phyloP scores from a whole-genome alignment of 2,888 invertebrate species.

The Mesorhabditis spiculigera region DNA sequence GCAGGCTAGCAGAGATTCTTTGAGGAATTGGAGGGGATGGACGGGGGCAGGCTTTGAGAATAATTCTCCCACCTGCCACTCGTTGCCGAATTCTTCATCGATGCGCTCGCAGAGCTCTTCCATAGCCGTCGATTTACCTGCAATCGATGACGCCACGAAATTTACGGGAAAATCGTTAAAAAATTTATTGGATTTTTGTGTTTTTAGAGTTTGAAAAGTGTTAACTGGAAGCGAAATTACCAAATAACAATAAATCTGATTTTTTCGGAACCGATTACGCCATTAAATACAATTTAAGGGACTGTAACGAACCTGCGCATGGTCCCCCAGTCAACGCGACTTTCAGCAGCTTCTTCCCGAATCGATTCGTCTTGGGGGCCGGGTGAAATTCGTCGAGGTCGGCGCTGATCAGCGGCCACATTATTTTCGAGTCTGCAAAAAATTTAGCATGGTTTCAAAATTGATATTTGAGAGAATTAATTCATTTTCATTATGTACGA shows the following conservation, averaged over 20 bases:
- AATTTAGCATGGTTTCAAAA: too few relatives aligned
- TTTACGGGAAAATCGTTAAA: not conserved
- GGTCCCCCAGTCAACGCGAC: slow-evolving; percentile 2
- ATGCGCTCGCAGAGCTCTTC: not conserved
- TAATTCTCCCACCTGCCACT: not conserved
- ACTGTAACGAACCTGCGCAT: not conserved
- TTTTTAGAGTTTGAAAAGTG: too few relatives aligned
- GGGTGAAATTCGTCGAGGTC: not conserved
- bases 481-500: too few relatives aligned
- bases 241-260: too few relatives aligned
- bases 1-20: too few relatives aligned
- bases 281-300: too few relatives aligned
- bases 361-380: not conserved
- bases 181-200: too few relatives aligned
- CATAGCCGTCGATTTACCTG: not conserved
- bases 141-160: not conserved
- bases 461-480: too few relatives aligned
- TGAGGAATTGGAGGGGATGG: too few relatives aligned
- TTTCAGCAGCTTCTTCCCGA: not conserved
- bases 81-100: not conserved
- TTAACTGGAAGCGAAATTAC: too few relatives aligned
- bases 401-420: not conserved
- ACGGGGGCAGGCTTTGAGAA: not conserved
- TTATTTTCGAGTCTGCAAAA: too few relatives aligned
- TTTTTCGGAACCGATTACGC: too few relatives aligned